Evolutionary conservation across 2,888 invertebrate genomes (phyloP), one percentile per base, ranked within the genome.

Genomic region (Norana najaformis): DNA sequence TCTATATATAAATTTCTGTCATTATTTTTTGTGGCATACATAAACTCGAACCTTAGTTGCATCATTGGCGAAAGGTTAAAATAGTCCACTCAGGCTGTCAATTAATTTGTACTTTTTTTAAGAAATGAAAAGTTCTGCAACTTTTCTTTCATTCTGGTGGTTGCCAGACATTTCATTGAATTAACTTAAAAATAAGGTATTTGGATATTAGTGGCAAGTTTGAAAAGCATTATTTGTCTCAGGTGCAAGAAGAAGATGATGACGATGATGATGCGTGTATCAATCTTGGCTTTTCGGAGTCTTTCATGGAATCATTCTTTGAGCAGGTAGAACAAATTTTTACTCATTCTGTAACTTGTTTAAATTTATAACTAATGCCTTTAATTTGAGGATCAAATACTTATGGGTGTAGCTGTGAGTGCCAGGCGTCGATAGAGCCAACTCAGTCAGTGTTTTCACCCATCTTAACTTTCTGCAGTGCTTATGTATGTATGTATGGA

Each of bases 261-360:
- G 98, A 98, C 95, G 98, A 98, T 95, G 90, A 89, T 35, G 97
- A 98, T 95, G 98, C 98, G 96, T 97, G 97, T 95, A 97, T 98
- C 53, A 90, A 90, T 88, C 41, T 83, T 36, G 90, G 88, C n/a
- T 89, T 88, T 83, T 30, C 20, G 94, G 98, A 98, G 95, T 93
- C 93, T 89, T 99, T 98, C 96, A 99, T 99, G 99, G 98, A 99
- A 95, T 98, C 99, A 95, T 99, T 99, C 96, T 99, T 99, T 96
- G 98, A 98, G 95, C 99, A 99, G 97, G 98, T 98, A 95, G 6
- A 69, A 39, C n/a, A 39, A 39, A 11, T 30, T 30, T 18, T 88
- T 5, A 88, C 38, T 16, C 20, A n/a, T n/a, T 35, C 41, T 89
- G 47, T 39, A 39, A 14, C 39, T 39, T 8, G 39, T 14, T 14